A percentile compares a stretch with the other conserved stretches of the same genome.
Evolutionary conservation across 2,113 vertebrate species (phyloP).

Genomic region (Okapia johnstoni): DNA sequence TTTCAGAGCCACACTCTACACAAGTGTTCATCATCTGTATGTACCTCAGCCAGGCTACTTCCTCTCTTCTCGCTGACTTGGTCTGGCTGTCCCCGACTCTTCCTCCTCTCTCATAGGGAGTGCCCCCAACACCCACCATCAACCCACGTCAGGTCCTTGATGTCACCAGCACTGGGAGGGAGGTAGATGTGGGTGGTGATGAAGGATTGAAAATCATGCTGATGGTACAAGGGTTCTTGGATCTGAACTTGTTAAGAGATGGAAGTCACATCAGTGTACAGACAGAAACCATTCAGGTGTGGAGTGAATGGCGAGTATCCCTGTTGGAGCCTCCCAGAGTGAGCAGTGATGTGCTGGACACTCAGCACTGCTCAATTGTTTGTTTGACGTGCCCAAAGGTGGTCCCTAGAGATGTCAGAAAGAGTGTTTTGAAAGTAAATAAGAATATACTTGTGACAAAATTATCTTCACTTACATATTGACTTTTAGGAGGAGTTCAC

Average conservation of each 20-base stretch:
- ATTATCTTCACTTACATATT: background rate
- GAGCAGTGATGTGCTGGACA: background rate
- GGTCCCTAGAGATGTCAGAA: background rate
- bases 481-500: background rate
- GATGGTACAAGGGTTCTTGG: background rate
- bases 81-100: background rate
- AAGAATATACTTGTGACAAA: background rate
- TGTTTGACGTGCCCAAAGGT: background rate
- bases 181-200: background rate
- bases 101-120: background rate
- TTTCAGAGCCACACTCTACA: background rate
- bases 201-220: background rate
- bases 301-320: background rate
- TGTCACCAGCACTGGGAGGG: background rate
- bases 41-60: background rate
- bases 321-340: background rate
- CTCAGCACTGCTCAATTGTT: background rate
- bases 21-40: background rate
- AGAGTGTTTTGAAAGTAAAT: background rate
- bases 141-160: background rate
- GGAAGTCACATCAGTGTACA: background rate
- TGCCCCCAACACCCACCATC: accelerated
- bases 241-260: background rate
- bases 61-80: background rate
- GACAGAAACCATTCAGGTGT: background rate